These are phyloP conservation scores for Lordiphosa fenestrarum DNA, from an alignment of 2,888 invertebrate species.

Conservation along the genomic window DNA sequence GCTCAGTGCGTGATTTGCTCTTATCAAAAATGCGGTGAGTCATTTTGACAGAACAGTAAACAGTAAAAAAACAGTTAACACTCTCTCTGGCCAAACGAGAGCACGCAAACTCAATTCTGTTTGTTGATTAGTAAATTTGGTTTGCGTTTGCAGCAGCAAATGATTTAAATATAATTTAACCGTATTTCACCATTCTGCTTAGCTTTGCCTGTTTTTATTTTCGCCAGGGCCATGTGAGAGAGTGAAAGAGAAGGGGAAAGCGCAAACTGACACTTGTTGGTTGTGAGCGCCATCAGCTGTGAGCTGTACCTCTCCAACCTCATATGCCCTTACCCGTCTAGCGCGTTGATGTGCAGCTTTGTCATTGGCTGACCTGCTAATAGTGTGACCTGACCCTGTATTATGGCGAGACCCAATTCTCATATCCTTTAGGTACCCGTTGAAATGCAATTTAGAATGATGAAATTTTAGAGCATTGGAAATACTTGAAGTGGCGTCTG, in stretches of 20 bases:
- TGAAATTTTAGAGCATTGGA: no score
- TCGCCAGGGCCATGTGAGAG: constrained; percentile 12
- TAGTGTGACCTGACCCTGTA: constrained; percentile 20
- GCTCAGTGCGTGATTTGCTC: not conserved
- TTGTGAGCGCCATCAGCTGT: constrained; percentile 38
- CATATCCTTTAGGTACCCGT: not conserved
- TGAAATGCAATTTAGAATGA: no score
- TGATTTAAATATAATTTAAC: constrained; percentile 22
- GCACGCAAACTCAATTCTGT: constrained; percentile 17
- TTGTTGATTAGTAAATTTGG: constrained; percentile 21
- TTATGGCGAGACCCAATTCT: not conserved
- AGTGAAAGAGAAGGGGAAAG: constrained; percentile 9
- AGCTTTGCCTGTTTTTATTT: constrained; percentile 28
- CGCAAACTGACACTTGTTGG: constrained; percentile 53
- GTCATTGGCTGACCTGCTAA: constrained; percentile 26
- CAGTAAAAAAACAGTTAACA: constrained; percentile 18
- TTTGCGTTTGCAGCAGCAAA: constrained; percentile 17
- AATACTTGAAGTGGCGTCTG: not conserved
- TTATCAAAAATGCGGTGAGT: constrained; percentile 64
- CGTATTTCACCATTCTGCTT: constrained; percentile 64
- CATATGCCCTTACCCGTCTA: not conserved
- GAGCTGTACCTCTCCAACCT: not conserved
- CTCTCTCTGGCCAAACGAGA: constrained; percentile 4
- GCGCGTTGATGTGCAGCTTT: constrained; percentile 45
- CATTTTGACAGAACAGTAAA: constrained; percentile 23